These are phyloP conservation scores for Lytechinus pictus DNA, from an alignment of 35 echinoderm and acorn worm genomes.

Conservation along the genomic window DNA sequence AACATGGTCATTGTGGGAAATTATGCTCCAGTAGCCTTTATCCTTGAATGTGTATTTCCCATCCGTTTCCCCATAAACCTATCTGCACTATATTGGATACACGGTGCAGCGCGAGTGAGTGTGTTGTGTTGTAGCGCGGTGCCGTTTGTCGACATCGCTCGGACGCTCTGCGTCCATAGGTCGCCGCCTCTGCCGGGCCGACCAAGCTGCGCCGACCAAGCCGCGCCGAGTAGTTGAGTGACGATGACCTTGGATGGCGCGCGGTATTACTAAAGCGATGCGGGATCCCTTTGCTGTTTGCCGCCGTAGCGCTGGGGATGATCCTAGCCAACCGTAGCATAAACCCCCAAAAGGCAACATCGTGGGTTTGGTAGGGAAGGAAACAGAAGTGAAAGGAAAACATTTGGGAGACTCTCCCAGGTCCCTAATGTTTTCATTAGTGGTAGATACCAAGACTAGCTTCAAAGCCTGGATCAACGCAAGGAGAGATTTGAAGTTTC, in stretches of 20 bases:
- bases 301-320: conserved; percentile 5
- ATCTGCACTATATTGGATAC: neutral
- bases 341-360: conserved; percentile 17
- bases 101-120: neutral
- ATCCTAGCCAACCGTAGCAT: neutral
- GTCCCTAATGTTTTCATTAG: neutral
- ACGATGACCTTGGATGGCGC: conserved; percentile 32
- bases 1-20: neutral
- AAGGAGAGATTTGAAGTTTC: neutral
- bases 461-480: neutral
- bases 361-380: neutral
- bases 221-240: conserved; percentile 9
- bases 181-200: neutral
- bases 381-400: neutral
- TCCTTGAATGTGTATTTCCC: neutral
- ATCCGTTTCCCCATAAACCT: neutral
- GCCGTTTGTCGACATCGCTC: neutral
- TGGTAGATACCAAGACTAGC: neutral
- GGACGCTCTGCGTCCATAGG: conserved; percentile 36
- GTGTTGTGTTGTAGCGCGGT: neutral
- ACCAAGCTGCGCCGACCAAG: conserved; percentile 23
- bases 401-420: neutral
- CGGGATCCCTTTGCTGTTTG: conserved; percentile 35
- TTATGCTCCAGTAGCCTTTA: neutral
- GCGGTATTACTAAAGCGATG: conserved; percentile 4